Evolutionary conservation across 2,113 vertebrate genomes (phyloP).

Genomic region (Callithrix jacchus): DNA sequence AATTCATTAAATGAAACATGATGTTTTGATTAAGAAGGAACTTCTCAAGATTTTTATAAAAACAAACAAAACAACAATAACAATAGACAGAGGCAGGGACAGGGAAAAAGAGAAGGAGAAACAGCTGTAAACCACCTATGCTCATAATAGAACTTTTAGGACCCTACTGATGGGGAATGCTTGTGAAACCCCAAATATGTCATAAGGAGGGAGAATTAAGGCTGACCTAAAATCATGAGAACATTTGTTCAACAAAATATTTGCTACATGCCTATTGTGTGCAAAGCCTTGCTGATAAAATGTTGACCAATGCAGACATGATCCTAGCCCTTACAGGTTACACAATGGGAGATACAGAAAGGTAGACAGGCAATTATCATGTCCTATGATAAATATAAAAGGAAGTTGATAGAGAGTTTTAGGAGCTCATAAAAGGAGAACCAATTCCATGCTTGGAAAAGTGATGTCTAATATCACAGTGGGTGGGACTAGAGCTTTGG

Average conservation of each 20-base stretch:
- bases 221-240: background rate
- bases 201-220: background rate
- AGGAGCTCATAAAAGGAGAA: background rate
- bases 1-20: conserved; percentile 18
- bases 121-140: background rate
- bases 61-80: conserved; percentile 14
- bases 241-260: conserved; percentile 23
- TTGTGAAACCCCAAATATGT: conserved; percentile 13
- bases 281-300: background rate
- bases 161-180: background rate
- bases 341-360: background rate
- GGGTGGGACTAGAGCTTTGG: background rate
- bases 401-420: background rate
- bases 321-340: background rate
- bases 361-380: background rate
- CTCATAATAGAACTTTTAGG: background rate
- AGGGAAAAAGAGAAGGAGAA: background rate
- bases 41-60: conserved; percentile 36
- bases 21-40: conserved; percentile 58
- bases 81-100: background rate
- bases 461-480: background rate
- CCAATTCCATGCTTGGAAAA: background rate
- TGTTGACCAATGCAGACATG: conserved; percentile 29
- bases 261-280: background rate
- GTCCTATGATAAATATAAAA: background rate